These are phyloP conservation scores for Hirtodrosophila alboralis DNA, from an alignment of 2,888 invertebrate species.

Conservation along the genomic window DNA sequence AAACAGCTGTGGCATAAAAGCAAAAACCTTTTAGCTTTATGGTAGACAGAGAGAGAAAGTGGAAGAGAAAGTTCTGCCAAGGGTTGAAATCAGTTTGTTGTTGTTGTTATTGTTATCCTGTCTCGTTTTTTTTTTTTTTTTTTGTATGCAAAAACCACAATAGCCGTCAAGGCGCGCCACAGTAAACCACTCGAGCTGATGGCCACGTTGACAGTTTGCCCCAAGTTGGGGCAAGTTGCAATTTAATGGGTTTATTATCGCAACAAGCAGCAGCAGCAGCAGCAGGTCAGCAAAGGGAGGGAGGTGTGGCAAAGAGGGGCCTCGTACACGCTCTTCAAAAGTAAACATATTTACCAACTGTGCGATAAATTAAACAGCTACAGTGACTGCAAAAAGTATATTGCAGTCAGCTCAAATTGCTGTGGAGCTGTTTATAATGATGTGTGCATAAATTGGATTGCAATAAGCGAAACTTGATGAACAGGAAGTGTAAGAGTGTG, in stretches of 20 bases:
- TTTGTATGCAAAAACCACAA: conserved; percentile 65
- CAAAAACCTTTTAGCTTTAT: conserved; percentile 46
- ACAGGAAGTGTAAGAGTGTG: too few species aligned
- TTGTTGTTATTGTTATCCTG: conserved; percentile 5
- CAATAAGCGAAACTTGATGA: too few species aligned
- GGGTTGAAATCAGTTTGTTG: neutral
- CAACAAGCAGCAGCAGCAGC: conserved; percentile 37
- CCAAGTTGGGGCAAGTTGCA: conserved; percentile 43
- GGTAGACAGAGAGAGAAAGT: conserved; percentile 5
- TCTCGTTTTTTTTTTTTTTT: conserved; percentile 5
- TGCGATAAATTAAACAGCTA: conserved; percentile 69
- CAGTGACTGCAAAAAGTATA: conserved; percentile 22
- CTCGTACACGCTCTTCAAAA: conserved; percentile 29
- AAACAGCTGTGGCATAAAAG: conserved; percentile 53
- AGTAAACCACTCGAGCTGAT: conserved; percentile 39
- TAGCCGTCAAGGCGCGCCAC: conserved; percentile 41
- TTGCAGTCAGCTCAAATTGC: conserved; percentile 4
- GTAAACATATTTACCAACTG: conserved; percentile 63
- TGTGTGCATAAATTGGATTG: conserved; percentile 67
- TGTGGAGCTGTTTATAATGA: conserved; percentile 63
- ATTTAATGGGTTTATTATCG: conserved; percentile 79
- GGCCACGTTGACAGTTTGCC: conserved; percentile 53
- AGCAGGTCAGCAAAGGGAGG: neutral
- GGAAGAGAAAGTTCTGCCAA: conserved; percentile 3
- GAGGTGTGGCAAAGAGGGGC: neutral